Evolutionary conservation across 53 echinoderm and acorn worm species (phyloP).

Genomic region (Arbacia lixula): DNA sequence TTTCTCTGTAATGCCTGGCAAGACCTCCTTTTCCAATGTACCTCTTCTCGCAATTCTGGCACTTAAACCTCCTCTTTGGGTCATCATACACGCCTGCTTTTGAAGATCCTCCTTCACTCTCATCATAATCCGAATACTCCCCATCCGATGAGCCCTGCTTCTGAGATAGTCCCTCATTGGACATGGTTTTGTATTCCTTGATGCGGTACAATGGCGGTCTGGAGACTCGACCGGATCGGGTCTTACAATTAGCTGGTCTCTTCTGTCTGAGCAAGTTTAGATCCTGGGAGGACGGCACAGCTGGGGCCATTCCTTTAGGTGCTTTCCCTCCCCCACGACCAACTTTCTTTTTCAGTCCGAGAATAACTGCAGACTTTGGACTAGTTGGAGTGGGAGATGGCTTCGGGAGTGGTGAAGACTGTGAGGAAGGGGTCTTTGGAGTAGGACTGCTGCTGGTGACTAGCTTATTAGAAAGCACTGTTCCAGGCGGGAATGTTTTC

Average conservation of each 20-base stretch:
- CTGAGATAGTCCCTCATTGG: slow-evolving; percentile 45
- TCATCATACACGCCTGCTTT: slow-evolving; percentile 13
- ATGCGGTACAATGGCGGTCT: slow-evolving; percentile 80
- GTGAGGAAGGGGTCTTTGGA: background rate
- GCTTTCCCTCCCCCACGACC: slow-evolving; percentile 31
- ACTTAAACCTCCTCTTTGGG: slow-evolving; percentile 63
- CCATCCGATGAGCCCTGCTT: slow-evolving; percentile 64
- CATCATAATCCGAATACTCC: slow-evolving; percentile 69
- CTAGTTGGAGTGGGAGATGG: slow-evolving; percentile 5
- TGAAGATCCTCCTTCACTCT: background rate
- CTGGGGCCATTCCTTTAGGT: slow-evolving; percentile 32
- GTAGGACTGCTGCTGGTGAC: slow-evolving; percentile 1
- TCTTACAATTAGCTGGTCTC: slow-evolving; percentile 62
- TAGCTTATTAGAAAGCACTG: slow-evolving; percentile 24
- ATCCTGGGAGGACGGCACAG: slow-evolving; percentile 28
- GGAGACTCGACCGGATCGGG: slow-evolving; percentile 91
- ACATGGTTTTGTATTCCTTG: slow-evolving; percentile 74
- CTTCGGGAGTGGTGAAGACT: slow-evolving; percentile 3
- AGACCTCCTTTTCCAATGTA: slow-evolving; percentile 83
- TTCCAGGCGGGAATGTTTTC: slow-evolving; percentile 37
- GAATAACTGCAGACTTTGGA: slow-evolving; percentile 13
- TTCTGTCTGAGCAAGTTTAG: slow-evolving; percentile 28
- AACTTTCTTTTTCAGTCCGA: slow-evolving; percentile 25
- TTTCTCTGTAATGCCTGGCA: slow-evolving; percentile 67
- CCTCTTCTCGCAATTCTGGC: slow-evolving; percentile 73